phyloP scores from a whole-genome alignment of 2,113 vertebrate species.

The Seriola rivoliana region DNA sequence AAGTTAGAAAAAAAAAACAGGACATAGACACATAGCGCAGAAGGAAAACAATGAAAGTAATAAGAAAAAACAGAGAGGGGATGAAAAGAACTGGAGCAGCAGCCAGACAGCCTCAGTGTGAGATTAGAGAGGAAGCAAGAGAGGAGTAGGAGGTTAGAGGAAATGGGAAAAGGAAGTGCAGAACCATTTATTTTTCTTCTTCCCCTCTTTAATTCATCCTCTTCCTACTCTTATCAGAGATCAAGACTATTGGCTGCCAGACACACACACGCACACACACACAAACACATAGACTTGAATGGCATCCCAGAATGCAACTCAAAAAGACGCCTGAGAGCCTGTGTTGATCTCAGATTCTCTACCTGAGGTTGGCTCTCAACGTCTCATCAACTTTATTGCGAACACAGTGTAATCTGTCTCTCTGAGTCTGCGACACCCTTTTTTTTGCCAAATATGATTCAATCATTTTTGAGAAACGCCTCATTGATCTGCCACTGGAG shows the following conservation, averaged over 20 bases:
- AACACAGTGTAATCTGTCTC: not conserved
- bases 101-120: conserved; percentile 44
- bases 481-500: not conserved
- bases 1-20: conserved; percentile 12
- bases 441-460: not conserved
- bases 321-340: conserved; percentile 35
- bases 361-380: conserved; percentile 6
- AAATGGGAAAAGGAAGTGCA: conserved; percentile 63
- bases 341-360: conserved; percentile 27
- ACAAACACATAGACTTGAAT: conserved; percentile 20
- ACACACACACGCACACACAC: conserved; percentile 3
- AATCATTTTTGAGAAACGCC: not conserved
- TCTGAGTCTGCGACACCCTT: not conserved
- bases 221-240: conserved; percentile 68
- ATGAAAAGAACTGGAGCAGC: conserved; percentile 63
- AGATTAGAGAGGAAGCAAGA: conserved; percentile 68
- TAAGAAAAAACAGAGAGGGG: conserved; percentile 43
- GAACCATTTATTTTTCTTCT: conserved; percentile 66
- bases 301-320: conserved; percentile 27
- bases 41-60: conserved; percentile 56
- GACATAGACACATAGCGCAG: conserved; percentile 20
- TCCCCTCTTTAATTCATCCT: conserved; percentile 62
- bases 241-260: conserved; percentile 52
- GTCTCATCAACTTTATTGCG: conserved; percentile 6
- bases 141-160: conserved; percentile 44